Evolutionary conservation across 2,797 vertebrate genomes (phyloP).

Genomic region (Mustela erminea): DNA sequence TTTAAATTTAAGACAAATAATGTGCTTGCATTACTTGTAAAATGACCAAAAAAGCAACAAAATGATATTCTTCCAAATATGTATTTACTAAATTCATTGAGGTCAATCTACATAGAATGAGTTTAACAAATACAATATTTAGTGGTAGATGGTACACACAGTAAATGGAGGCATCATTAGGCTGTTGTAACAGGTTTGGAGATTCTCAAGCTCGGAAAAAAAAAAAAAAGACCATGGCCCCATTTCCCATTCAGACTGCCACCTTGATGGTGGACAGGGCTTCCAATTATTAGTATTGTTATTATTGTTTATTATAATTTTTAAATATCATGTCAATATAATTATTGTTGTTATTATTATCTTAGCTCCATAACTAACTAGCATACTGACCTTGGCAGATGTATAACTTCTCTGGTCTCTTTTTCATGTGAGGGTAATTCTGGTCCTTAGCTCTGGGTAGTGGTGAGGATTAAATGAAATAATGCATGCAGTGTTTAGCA

Average conservation of each 20-base stretch:
- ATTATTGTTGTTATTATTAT: not conserved
- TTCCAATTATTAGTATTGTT: not conserved
- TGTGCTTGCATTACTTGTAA: not conserved
- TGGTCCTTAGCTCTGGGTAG: not conserved
- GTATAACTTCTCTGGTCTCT: not conserved
- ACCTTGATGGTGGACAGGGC: not conserved
- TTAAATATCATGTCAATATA: not conserved
- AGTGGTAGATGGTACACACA: slow-evolving; percentile 38
- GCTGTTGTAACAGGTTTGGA: no score
- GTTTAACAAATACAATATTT: slow-evolving; percentile 18
- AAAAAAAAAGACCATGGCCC: rapidly evolving
- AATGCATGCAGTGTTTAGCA: not conserved
- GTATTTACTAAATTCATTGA: slow-evolving; percentile 31
- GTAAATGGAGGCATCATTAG: not conserved
- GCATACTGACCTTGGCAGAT: not conserved
- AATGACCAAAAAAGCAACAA: not conserved
- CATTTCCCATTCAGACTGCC: not conserved
- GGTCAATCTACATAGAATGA: slow-evolving; percentile 20
- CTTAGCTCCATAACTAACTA: not conserved
- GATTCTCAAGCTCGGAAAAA: not conserved
- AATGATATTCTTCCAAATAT: slow-evolving; percentile 18
- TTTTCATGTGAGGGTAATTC: not conserved
- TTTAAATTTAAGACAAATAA: slow-evolving; percentile 25
- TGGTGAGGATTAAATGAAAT: not conserved
- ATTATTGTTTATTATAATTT: not conserved